Percentiles rank a stretch among this genome's conserved stretches.
phyloP scores from a whole-genome alignment of 2,113 vertebrate species.

The Hipposideros armiger region DNA sequence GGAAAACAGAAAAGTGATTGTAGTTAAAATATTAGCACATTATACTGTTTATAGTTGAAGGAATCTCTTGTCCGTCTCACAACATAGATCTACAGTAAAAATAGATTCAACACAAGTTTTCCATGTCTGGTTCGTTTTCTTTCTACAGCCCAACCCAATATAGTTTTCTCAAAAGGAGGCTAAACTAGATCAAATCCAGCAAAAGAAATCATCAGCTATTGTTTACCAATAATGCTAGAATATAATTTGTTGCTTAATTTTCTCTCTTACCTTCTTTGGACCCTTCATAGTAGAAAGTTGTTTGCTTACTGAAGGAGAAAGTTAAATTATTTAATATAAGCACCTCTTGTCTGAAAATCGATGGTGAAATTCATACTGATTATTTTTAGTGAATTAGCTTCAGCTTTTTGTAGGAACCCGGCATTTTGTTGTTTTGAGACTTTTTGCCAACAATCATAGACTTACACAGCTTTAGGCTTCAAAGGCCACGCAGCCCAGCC shows the following conservation, averaged over 20 bases:
- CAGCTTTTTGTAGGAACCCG: background rate
- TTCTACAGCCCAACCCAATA: background rate
- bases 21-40: background rate
- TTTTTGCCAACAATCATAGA: background rate
- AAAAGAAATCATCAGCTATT: background rate
- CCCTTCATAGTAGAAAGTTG: background rate
- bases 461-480: background rate
- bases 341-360: background rate
- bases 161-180: constrained; percentile 20
- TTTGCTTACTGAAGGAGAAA: background rate
- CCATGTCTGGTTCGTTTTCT: background rate
- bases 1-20: background rate
- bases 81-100: background rate
- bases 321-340: background rate
- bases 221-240: background rate
- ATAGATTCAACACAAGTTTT: background rate
- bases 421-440: background rate
- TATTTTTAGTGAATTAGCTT: background rate
- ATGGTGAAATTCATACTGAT: background rate
- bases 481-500: background rate
- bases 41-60: background rate
- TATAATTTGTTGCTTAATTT: background rate
- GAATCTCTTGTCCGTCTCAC: background rate
- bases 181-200: background rate
- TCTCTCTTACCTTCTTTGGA: background rate